A percentile compares a stretch with the other conserved stretches of the same genome.
Evolutionary conservation across 2,797 vertebrate genomes (phyloP).

Genomic region (Hypotaenidia philippensis): DNA sequence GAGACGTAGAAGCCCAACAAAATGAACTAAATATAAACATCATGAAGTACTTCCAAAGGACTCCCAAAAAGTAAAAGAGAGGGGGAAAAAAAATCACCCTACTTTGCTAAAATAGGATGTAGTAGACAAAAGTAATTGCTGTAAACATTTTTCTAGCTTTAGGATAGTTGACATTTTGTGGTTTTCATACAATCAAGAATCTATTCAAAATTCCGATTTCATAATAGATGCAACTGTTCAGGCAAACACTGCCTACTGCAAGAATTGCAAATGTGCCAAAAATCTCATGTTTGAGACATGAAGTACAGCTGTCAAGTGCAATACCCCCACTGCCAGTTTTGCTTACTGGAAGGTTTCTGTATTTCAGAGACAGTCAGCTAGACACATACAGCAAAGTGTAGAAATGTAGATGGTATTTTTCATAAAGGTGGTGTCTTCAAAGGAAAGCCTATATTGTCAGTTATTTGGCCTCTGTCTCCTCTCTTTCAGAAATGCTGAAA

Average conservation of each 20-base stretch:
- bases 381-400: background rate
- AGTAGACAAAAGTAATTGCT: background rate
- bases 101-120: background rate
- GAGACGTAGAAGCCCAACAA: background rate
- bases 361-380: background rate
- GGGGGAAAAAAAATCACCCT: background rate
- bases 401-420: background rate
- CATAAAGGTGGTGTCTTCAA: background rate
- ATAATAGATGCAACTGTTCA: background rate
- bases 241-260: background rate
- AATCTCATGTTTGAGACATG: background rate
- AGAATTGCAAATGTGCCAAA: background rate
- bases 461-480: background rate
- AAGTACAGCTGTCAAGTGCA: background rate
- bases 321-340: background rate
- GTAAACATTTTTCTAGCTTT: background rate
- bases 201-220: background rate
- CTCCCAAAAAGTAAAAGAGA: background rate
- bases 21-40: background rate
- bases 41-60: background rate
- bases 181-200: background rate
- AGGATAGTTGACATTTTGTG: background rate
- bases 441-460: background rate
- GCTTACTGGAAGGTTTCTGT: background rate
- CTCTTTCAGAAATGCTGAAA: background rate